Evolutionary conservation across 1,140 invertebrate species (phyloP).

Genomic region (Solenopsis fugax): DNA sequence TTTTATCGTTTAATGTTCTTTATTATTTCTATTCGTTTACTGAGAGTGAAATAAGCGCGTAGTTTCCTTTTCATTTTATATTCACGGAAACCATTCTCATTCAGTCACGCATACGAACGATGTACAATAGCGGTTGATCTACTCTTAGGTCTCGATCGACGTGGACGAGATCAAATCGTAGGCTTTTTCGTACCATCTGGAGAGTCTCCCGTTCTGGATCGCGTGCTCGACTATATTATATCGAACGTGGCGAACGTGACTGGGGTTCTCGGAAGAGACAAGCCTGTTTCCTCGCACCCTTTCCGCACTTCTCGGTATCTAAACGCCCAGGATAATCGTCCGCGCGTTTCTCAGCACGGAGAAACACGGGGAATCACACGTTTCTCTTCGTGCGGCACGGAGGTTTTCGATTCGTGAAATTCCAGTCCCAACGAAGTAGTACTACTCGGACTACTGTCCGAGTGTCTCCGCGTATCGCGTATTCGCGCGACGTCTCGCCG

Average conservation of each 20-base stretch:
- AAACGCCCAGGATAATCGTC: constrained; percentile 78
- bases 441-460: background rate
- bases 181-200: constrained; percentile 76
- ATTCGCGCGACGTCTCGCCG: constrained; percentile 14
- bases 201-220: constrained; percentile 71
- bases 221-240: constrained; percentile 81
- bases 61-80: background rate
- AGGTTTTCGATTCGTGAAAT: constrained; percentile 74
- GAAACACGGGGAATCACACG: constrained; percentile 24
- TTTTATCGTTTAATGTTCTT: background rate
- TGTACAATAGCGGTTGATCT: constrained; percentile 13
- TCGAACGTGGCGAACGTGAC: constrained; percentile 79
- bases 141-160: constrained; percentile 18
- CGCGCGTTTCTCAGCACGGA: constrained; percentile 72
- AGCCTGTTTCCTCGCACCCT: constrained; percentile 66
- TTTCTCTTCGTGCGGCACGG: constrained; percentile 73
- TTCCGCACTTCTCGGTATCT: constrained; percentile 74
- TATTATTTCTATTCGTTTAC: constrained; percentile 1
- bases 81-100: background rate
- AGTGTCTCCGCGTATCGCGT: constrained; percentile 26
- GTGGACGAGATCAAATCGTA: constrained; percentile 33
- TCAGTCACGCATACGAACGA: background rate
- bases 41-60: background rate
- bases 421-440: constrained; percentile 52
- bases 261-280: constrained; percentile 77